phyloP scores from a whole-genome alignment of 2,797 vertebrate genomes.

The Enteromius argenteus region DNA sequence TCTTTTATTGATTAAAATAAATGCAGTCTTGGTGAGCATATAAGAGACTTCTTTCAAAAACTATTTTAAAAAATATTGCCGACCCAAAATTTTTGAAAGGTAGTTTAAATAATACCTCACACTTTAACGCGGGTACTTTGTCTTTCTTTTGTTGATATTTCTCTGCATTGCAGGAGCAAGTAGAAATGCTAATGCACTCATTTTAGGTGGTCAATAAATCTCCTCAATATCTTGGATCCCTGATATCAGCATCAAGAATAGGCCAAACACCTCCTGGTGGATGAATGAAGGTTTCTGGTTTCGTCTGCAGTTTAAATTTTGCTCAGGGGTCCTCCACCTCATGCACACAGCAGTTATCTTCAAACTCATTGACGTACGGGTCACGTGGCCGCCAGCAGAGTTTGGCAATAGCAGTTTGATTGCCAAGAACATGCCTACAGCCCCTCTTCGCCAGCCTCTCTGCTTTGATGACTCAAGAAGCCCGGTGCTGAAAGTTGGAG shows the following conservation, averaged over 20 bases:
- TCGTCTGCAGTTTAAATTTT: slow-evolving; percentile 11
- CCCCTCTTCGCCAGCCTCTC: slow-evolving; percentile 8
- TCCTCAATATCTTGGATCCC: slow-evolving; percentile 15
- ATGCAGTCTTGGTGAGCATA: background rate
- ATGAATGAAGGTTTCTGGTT: background rate
- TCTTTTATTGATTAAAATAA: background rate
- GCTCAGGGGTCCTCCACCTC: slow-evolving; percentile 8
- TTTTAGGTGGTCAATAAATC: slow-evolving; percentile 23
- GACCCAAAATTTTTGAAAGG: background rate
- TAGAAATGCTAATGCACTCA: slow-evolving; percentile 12
- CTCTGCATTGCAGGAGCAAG: background rate
- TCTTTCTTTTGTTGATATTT: slow-evolving; percentile 17
- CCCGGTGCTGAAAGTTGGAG: slow-evolving; percentile 60
- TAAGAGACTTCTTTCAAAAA: background rate
- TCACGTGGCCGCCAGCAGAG: slow-evolving; percentile 30
- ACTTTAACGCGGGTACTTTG: background rate
- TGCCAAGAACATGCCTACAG: slow-evolving; percentile 40
- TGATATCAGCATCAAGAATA: background rate
- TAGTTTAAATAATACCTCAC: background rate
- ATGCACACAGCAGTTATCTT: slow-evolving; percentile 28
- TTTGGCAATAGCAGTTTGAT: slow-evolving; percentile 46
- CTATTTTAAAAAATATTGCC: background rate
- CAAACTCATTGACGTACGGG: slow-evolving; percentile 38
- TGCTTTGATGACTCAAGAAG: slow-evolving; percentile 67
- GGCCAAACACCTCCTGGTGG: slow-evolving; percentile 1